Evolutionary conservation across 2,888 invertebrate genomes (phyloP).

Genomic region (Drosophila mercatorum): DNA sequence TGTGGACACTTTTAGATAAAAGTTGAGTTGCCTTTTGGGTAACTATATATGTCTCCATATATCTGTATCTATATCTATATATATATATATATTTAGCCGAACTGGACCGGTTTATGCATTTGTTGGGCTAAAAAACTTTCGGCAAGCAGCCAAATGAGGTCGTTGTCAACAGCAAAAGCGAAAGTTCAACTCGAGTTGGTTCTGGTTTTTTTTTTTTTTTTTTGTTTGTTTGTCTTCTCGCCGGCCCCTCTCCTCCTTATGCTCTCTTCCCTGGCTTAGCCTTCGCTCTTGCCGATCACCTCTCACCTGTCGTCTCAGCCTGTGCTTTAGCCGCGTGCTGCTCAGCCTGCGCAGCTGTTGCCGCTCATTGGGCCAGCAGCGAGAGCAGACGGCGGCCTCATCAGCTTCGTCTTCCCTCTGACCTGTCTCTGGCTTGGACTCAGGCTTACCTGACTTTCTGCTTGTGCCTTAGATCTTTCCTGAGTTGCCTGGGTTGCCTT

Average conservation of each 20-base stretch:
- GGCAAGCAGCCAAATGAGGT: constrained; percentile 62
- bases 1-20: constrained; percentile 10
- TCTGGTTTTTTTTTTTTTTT: constrained; percentile 12
- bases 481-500: neutral
- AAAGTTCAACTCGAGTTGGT: constrained; percentile 39
- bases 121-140: constrained; percentile 49
- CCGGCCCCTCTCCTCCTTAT: neutral
- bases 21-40: constrained; percentile 7
- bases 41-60: neutral
- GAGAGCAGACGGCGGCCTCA: neutral
- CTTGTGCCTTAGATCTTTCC: neutral
- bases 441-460: neutral
- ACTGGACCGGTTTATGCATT: constrained; percentile 45
- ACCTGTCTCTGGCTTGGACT: neutral
- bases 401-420: neutral
- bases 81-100: neutral
- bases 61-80: neutral
- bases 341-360: constrained; percentile 46
- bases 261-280: neutral
- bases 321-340: constrained; percentile 15
- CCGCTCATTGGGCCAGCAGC: constrained; percentile 18
- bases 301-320: constrained; percentile 19
- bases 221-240: neutral
- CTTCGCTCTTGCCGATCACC: neutral
- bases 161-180: constrained; percentile 66